Evolutionary conservation across 2,888 invertebrate genomes (phyloP), one percentile per base, ranked within the genome.

Genomic region (Cremastinae sp.): DNA sequence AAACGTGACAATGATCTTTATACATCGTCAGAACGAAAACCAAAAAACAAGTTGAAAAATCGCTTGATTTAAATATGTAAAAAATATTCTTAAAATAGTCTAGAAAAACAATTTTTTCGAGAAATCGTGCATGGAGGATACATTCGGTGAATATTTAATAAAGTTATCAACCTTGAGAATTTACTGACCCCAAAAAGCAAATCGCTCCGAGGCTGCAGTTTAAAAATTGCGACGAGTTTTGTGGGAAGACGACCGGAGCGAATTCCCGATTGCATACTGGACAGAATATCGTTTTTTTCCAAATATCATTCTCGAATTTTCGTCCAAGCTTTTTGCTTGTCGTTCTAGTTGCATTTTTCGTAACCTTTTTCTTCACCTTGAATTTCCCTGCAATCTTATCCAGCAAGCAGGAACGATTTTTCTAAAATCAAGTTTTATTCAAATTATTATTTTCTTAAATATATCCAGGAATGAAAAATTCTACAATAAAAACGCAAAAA

Each of bases 161-260:
- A 9, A 49, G 10, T 16, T 9, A 10, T 56, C n/a, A 0, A 8
- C 4, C 12, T 28, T 1, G 10, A 43, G 22, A 53, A 47, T 41
- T 47, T 22, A 49, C 80, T 49, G 61, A 79, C 81, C 79, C 81
- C 45, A 80, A 56, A n/a, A 79, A 58, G 22, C 80, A 82, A 41
- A 79, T 55, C 16, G 76, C 78, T 16, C 71, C 64, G 14, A 79
- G 56, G 28, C 65, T 75, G 22, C 75, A 75, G 22, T 68, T 77
- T 9, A 56, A 45, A 20, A 76, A 79, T 58, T 76, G 73, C 20
- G 74, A 72, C 16, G 53, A 53, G 55, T 41, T 18, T 18, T 55
- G 39, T 37, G 59, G 39, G 53, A 78, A 56, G 39, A 79, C 59
- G 68, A 80, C 58, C 16, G 78, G 81, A 37, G 66, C 51, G 14